Evolutionary conservation across 2,113 vertebrate species (phyloP).

Genomic region (Sphaerodactylus townsendi): DNA sequence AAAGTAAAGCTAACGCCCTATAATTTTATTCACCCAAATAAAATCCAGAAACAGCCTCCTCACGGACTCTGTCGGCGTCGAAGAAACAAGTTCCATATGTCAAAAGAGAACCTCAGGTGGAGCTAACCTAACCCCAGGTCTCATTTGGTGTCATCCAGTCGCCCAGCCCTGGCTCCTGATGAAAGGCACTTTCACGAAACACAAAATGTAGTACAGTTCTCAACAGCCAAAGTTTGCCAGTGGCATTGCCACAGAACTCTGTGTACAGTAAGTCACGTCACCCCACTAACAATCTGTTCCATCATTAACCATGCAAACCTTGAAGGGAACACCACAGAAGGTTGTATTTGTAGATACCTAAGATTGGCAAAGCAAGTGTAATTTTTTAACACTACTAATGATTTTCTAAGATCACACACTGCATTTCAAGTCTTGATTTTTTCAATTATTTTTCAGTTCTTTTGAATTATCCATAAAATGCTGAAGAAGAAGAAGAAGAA

Average conservation of each 20-base stretch:
- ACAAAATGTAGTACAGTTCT: conserved; percentile 32
- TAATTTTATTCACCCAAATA: not conserved
- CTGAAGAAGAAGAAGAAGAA: too few relatives aligned
- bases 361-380: not conserved
- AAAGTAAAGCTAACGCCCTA: not conserved
- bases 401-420: too few relatives aligned
- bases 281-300: not conserved
- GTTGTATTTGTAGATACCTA: not conserved
- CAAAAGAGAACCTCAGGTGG: not conserved
- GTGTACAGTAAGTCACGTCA: not conserved
- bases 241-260: not conserved
- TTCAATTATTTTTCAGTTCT: too few relatives aligned
- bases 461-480: too few relatives aligned
- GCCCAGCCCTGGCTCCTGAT: not conserved
- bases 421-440: too few relatives aligned
- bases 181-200: conserved; percentile 20
- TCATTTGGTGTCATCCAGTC: conserved; percentile 10
- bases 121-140: not conserved
- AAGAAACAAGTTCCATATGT: not conserved
- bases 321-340: not conserved
- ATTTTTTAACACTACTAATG: too few relatives aligned
- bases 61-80: rapidly evolving
- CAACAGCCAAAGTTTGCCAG: not conserved
- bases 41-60: not conserved
- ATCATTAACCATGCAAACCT: not conserved